Evolutionary conservation across 2,797 vertebrate species (phyloP), one percentile per base, ranked within the genome.

Genomic region (Enteromius unitaeniatus): DNA sequence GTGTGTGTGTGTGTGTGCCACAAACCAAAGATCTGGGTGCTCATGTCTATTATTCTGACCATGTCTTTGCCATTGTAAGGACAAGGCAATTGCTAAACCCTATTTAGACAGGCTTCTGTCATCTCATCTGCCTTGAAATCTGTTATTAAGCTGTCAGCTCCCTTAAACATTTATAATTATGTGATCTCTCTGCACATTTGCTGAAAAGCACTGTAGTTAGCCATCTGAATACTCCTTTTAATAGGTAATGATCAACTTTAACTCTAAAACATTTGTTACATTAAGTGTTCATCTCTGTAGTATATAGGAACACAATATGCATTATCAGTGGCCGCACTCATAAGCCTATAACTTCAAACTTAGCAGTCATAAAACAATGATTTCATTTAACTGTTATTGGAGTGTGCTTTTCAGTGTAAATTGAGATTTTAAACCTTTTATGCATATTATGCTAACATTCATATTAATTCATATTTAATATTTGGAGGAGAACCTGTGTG

Each of bases 141-240:
- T 26, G 4, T 5, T 23, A 79, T 79, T 69, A 79, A 55, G 21
- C 47, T 69, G 64, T 69, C 64, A 19, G 34, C 19, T 21, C 17
- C 3, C 8, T 23, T 37, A 11, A 19, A 79, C 26, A 51, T 13
- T 0, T 69, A 23, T 49, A 26, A n/a, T 68, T 23, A 79, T 79
- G 47, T 53, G 31, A 53, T 68, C 21, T 6, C 21, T 68, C 34
- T 31, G 45, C n/a, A 79, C 4, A 79, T 68, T 49, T 79, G 47
- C 78, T 40, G 5, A 79, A 73, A 15, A 69, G 67, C 51, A 23
- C 47, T 53, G 26, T 1, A 15, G 45, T 11, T 4, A 2, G 45
- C 19, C 23, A 72, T 72, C 15, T 73, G 23, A 51, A 51, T 51
- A 31, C 4, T 51, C 45, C 26, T 31, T 51, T 51, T 73, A 73